These are phyloP conservation scores for Plagiodera versicolora DNA, from an alignment of 2,888 invertebrate species.

Conservation along the genomic window DNA sequence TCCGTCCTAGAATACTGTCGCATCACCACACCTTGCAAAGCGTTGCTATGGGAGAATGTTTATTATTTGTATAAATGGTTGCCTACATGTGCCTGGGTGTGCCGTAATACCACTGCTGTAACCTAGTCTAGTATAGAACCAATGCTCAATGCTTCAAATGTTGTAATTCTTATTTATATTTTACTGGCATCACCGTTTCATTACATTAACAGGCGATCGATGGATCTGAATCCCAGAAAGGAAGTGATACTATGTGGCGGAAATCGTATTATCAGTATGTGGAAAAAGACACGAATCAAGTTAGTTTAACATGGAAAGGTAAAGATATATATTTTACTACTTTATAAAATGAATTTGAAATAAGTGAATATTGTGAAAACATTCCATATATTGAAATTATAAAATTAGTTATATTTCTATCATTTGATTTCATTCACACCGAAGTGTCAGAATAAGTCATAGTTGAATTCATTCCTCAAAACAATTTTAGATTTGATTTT, in stretches of 20 bases:
- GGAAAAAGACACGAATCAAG: conserved; percentile 37
- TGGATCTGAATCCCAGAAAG: conserved; percentile 6
- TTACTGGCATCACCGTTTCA: conserved; percentile 26
- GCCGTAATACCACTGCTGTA: conserved; percentile 7
- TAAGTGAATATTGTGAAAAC: too few relatives aligned
- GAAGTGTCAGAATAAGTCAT: too few relatives aligned
- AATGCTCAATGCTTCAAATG: conserved; percentile 34
- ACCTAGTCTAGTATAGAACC: too few relatives aligned
- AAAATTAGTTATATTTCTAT: too few relatives aligned
- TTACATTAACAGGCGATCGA: not conserved
- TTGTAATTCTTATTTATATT: conserved; percentile 45
- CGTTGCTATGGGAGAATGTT: not conserved
- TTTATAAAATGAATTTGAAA: too few relatives aligned
- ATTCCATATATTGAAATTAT: too few relatives aligned
- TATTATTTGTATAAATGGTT: conserved; percentile 18
- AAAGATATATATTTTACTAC: conserved; percentile 21
- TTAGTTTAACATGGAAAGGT: conserved; percentile 44
- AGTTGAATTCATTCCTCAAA: too few relatives aligned
- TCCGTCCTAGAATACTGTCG: too few relatives aligned
- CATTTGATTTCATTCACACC: too few relatives aligned
- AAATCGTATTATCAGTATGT: conserved; percentile 36
- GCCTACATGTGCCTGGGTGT: conserved; percentile 17
- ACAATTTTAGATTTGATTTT: too few relatives aligned
- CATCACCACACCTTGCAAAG: too few relatives aligned
- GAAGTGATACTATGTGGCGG: conserved; percentile 24